Conservation (phyloP, 1,140 invertebrate genomes). For the Trissolcus basalis region DNA sequence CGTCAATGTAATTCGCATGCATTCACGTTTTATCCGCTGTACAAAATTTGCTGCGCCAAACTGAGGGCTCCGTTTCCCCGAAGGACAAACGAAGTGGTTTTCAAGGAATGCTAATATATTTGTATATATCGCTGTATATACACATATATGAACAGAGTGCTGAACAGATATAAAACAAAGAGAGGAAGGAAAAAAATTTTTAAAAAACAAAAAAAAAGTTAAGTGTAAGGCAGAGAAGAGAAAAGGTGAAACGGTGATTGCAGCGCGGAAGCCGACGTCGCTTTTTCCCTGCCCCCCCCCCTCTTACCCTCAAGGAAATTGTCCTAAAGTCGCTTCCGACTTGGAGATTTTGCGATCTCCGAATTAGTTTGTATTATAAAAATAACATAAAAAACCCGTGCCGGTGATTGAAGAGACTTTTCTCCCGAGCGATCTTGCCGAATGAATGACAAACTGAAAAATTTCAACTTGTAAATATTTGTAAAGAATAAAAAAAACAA, state of each 20-base stretch:
- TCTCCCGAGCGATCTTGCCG: no score
- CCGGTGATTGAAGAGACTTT: constrained; percentile 38
- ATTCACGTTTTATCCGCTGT: no score
- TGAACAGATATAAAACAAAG: constrained; percentile 11
- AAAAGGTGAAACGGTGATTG: constrained; percentile 31
- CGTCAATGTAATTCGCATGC: no score
- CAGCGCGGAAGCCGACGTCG: constrained; percentile 50
- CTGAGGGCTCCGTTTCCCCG: constrained; percentile 4
- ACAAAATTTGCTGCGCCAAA: neutral
- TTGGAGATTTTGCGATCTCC: constrained; percentile 38
- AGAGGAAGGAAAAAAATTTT: constrained; percentile 4
- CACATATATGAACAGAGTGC: constrained; percentile 12
- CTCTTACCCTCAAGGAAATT: constrained; percentile 40
- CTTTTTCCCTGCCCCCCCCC: constrained; percentile 17
- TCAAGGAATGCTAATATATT: constrained; percentile 16
- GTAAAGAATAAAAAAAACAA: constrained; percentile 18
- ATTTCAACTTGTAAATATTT: constrained; percentile 43
- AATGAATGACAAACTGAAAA: no score
- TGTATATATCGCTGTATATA: constrained; percentile 35
- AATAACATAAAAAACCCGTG: constrained; percentile 47
- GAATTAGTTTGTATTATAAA: constrained; percentile 33
- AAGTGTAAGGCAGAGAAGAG: constrained; percentile 16
- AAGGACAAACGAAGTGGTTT: constrained; percentile 4
- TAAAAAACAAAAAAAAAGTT: constrained; percentile 25
- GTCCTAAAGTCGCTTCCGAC: constrained; percentile 58